Evolutionary conservation across 2,888 invertebrate species (phyloP).

Genomic region (Lithophane ornitopus): DNA sequence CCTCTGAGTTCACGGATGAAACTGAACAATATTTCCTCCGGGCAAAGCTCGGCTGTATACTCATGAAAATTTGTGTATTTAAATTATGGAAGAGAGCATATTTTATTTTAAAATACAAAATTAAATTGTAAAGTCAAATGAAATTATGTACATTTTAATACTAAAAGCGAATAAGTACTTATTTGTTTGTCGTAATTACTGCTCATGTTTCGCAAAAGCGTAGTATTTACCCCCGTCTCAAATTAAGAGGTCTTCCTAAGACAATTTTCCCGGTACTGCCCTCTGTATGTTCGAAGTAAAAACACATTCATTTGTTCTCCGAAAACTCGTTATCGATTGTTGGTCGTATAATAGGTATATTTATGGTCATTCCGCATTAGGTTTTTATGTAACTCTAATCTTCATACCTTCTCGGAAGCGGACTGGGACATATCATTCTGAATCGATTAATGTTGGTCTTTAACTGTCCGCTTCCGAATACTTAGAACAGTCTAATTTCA

Average conservation of each 20-base stretch:
- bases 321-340: slow-evolving; percentile 77
- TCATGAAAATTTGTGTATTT: slow-evolving; percentile 13
- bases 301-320: slow-evolving; percentile 76
- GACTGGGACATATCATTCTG: slow-evolving; percentile 66
- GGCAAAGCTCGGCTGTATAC: not conserved
- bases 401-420: slow-evolving; percentile 77
- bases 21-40: slow-evolving; percentile 15
- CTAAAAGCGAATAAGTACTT: slow-evolving; percentile 3
- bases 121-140: slow-evolving; percentile 4
- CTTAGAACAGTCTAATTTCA: slow-evolving; percentile 59
- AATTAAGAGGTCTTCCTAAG: slow-evolving; percentile 69
- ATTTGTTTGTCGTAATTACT: slow-evolving; percentile 20
- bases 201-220: slow-evolving; percentile 40
- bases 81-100: not conserved
- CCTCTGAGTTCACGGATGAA: slow-evolving; percentile 38
- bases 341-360: slow-evolving; percentile 69
- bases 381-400: slow-evolving; percentile 75
- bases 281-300: slow-evolving; percentile 74
- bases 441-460: slow-evolving; percentile 73
- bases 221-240: slow-evolving; percentile 59
- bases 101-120: not conserved
- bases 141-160: slow-evolving; percentile 16
- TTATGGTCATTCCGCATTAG: slow-evolving; percentile 67
- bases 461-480: slow-evolving; percentile 68
- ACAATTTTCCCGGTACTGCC: slow-evolving; percentile 74